phyloP scores from a whole-genome alignment of 2,113 vertebrate genomes.

The Lophotis ruficrista region DNA sequence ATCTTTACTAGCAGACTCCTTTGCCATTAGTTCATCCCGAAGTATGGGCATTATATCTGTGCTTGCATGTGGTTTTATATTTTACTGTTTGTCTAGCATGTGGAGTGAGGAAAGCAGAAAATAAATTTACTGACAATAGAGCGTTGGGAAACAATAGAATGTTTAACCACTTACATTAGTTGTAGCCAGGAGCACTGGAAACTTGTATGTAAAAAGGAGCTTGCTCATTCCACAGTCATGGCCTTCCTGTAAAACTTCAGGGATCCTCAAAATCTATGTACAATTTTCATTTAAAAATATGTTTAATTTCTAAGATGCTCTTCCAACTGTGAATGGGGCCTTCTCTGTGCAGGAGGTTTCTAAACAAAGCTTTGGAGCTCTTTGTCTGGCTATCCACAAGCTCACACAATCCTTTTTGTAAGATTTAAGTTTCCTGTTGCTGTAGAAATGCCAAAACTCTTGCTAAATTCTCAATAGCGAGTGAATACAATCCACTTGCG shows the following conservation, averaged over 20 bases:
- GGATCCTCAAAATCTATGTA: neutral
- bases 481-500: neutral
- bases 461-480: neutral
- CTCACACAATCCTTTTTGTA: neutral
- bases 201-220: neutral
- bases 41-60: neutral
- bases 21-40: neutral
- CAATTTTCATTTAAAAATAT: neutral
- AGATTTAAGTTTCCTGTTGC: neutral
- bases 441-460: neutral
- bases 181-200: constrained; percentile 40
- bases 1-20: neutral
- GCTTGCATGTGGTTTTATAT: neutral
- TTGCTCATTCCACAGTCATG: neutral
- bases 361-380: neutral
- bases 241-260: constrained; percentile 17
- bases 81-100: constrained; percentile 29
- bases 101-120: constrained; percentile 11
- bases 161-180: neutral
- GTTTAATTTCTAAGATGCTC: neutral
- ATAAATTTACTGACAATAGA: constrained; percentile 41
- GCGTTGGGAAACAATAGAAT: constrained; percentile 4
- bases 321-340: neutral
- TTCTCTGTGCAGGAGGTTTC: neutral
- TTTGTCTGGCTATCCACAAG: neutral